A percentile compares a stretch with the other conserved stretches of the same genome.
Evolutionary conservation across 2,113 vertebrate species (phyloP).

Genomic region (Leptodactylus fuscus): DNA sequence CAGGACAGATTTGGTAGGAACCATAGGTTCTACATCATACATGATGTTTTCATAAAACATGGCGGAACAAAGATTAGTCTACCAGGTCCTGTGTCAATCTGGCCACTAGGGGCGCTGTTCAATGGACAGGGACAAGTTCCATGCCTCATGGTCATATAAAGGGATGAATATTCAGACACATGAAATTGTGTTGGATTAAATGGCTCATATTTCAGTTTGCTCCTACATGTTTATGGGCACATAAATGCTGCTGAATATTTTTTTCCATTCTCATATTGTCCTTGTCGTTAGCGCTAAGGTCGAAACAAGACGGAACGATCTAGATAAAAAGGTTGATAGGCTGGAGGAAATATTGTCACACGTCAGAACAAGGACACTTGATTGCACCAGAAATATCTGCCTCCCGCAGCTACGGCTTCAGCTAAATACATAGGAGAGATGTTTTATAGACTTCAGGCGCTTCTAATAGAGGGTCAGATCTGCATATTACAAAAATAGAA

Average conservation of each 20-base stretch:
- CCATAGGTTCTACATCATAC: too few relatives aligned
- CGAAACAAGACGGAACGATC: background rate
- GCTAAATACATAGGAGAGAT: background rate
- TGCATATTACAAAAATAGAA: background rate
- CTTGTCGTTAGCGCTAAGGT: background rate
- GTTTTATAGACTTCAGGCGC: background rate
- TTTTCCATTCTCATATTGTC: background rate
- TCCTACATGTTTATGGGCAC: background rate
- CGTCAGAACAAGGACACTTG: conserved; percentile 22
- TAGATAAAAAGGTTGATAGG: background rate
- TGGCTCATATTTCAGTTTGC: background rate
- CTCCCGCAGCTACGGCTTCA: conserved; percentile 9
- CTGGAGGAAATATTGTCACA: conserved; percentile 29
- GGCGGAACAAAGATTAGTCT: background rate
- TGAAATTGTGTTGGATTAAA: background rate
- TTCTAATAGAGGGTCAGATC: background rate
- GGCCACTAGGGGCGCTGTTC: too few relatives aligned
- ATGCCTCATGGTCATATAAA: too few relatives aligned
- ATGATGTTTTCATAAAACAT: background rate
- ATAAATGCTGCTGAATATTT: background rate
- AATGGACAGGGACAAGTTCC: too few relatives aligned
- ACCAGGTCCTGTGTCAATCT: background rate
- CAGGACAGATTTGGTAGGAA: too few relatives aligned
- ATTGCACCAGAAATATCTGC: background rate
- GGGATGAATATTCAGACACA: background rate